phyloP scores from a whole-genome alignment of 2,113 vertebrate species.

The Dinomys branickii region DNA sequence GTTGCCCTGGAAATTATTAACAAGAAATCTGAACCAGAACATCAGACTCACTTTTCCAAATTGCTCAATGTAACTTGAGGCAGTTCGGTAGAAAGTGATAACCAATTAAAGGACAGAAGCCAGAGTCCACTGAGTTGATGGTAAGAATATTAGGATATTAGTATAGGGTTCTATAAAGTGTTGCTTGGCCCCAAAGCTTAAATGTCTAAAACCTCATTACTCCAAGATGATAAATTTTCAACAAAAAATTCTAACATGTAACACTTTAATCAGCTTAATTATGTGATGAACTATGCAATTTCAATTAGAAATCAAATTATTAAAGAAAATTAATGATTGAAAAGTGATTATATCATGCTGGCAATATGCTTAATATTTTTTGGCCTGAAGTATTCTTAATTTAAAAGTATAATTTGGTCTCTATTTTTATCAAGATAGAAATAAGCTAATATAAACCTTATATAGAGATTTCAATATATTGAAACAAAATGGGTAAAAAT shows the following conservation, averaged over 20 bases:
- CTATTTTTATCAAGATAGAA: conserved; percentile 21
- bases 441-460: not conserved
- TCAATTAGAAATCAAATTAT: conserved; percentile 70
- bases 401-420: conserved; percentile 57
- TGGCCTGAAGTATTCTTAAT: conserved; percentile 3
- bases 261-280: conserved; percentile 64
- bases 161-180: conserved; percentile 44
- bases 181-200: conserved; percentile 42
- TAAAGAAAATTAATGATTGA: conserved; percentile 19
- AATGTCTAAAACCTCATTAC: conserved; percentile 64
- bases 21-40: not conserved
- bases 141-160: conserved; percentile 64
- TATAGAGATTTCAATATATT: not conserved
- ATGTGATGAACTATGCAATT: conserved; percentile 59
- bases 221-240: conserved; percentile 66
- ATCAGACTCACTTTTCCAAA: not conserved
- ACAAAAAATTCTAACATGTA: conserved; percentile 49
- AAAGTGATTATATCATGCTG: conserved; percentile 44
- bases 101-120: conserved; percentile 52
- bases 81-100: not conserved
- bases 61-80: conserved; percentile 8
- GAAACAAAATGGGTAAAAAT: conserved; percentile 42
- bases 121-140: conserved; percentile 58
- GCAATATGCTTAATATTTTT: conserved; percentile 33
- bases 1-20: not conserved